Evolutionary conservation across 2,113 vertebrate genomes (phyloP).

Genomic region (Carassius gibelio): DNA sequence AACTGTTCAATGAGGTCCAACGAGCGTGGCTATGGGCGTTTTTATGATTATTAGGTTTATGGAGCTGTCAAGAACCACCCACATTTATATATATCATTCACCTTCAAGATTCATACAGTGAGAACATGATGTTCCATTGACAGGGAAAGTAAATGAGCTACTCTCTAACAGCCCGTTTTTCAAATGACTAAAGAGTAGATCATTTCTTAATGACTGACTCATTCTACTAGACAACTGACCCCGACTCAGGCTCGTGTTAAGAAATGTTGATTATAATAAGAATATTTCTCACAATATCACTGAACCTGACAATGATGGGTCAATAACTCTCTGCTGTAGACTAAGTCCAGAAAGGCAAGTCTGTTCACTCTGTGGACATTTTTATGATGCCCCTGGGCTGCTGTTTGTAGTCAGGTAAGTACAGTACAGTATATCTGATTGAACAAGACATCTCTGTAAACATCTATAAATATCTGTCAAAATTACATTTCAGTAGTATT

Average conservation of each 20-base stretch:
- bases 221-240: constrained; percentile 4
- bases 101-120: not conserved
- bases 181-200: constrained; percentile 20
- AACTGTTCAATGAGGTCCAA: not conserved
- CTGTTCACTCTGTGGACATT: not conserved
- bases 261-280: constrained; percentile 14
- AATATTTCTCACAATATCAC: constrained; percentile 17
- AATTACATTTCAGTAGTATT: not conserved
- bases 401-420: not conserved
- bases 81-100: constrained; percentile 16
- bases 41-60: constrained; percentile 30
- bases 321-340: not conserved
- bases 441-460: not conserved
- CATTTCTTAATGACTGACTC: constrained; percentile 21
- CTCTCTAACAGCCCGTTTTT: constrained; percentile 17
- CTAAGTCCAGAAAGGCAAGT: not conserved
- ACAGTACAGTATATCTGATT: not conserved
- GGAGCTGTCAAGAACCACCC: constrained; percentile 19
- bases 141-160: constrained; percentile 17
- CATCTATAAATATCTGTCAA: not conserved
- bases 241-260: not conserved
- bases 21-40: not conserved
- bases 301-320: constrained; percentile 24
- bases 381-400: not conserved
- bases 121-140: constrained; percentile 5